Evolutionary conservation across 2,888 invertebrate genomes (phyloP).

Genomic region (Dendrolimus houi): DNA sequence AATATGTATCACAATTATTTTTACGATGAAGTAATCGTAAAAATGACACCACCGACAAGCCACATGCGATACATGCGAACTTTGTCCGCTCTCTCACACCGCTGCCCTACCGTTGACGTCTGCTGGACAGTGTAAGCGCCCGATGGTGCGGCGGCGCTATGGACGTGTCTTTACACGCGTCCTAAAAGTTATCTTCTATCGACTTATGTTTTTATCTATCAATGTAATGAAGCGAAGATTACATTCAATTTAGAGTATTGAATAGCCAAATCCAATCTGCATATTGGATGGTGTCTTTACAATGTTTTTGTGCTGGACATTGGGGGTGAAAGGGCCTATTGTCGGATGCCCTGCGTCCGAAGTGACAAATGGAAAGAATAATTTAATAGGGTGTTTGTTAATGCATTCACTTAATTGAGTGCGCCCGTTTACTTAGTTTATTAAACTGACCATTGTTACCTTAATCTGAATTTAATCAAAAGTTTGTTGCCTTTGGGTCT

Average conservation of each 20-base stretch:
- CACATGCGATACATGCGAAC: too few relatives aligned
- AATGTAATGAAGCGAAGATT: background rate
- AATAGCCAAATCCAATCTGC: conserved; percentile 54
- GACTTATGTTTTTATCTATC: background rate
- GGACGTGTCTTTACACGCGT: too few relatives aligned
- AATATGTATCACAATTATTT: too few relatives aligned
- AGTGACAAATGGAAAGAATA: conserved; percentile 52
- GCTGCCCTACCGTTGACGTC: too few relatives aligned
- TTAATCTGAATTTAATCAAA: too few relatives aligned
- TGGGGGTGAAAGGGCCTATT: conserved; percentile 34
- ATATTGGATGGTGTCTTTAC: conserved; percentile 51
- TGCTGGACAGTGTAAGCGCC: too few relatives aligned
- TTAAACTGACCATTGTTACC: conserved; percentile 8
- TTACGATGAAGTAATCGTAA: too few relatives aligned
- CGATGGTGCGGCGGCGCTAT: too few relatives aligned
- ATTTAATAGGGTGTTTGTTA: conserved; percentile 38
- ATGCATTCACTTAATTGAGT: conserved; percentile 34
- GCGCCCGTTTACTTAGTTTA: conserved; percentile 19
- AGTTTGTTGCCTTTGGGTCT: too few relatives aligned
- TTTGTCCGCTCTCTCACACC: too few relatives aligned
- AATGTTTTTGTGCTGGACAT: conserved; percentile 47
- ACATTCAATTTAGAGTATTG: conserved; percentile 18
- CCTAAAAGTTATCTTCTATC: too few relatives aligned
- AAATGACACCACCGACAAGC: too few relatives aligned
- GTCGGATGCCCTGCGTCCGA: conserved; percentile 48